phyloP scores from a whole-genome alignment of 2,888 invertebrate species.

The Cosmia pyralina region DNA sequence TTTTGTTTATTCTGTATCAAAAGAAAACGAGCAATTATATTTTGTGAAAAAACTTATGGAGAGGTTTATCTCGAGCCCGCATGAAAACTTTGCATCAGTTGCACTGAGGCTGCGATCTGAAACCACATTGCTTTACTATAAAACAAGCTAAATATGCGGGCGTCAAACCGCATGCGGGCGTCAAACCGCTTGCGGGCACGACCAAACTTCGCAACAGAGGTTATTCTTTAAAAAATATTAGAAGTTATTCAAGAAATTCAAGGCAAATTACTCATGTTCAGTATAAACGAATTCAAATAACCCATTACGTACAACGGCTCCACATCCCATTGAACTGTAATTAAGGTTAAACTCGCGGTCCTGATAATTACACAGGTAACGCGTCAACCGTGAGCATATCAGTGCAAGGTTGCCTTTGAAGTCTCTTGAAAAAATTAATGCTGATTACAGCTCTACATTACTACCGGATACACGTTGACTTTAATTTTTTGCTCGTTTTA shows the following conservation, averaged over 20 bases:
- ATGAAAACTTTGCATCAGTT: conserved; percentile 1
- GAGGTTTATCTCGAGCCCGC: background rate
- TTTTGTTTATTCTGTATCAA: conserved; percentile 18
- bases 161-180: background rate
- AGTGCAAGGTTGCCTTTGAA: conserved; percentile 56
- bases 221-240: background rate
- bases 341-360: conserved; percentile 48
- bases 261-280: background rate
- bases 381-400: conserved; percentile 26
- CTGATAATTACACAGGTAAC: conserved; percentile 45
- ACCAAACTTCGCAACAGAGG: background rate
- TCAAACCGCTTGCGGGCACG: background rate
- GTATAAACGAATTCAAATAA: conserved; percentile 19
- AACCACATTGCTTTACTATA: background rate
- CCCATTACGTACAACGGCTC: conserved; percentile 21
- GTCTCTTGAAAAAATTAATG: no score
- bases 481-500: conserved; percentile 40
- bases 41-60: background rate
- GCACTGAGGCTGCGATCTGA: background rate
- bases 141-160: background rate
- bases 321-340: conserved; percentile 48
- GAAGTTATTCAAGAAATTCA: background rate
- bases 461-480: conserved; percentile 18
- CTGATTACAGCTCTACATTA: background rate
- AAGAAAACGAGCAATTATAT: conserved; percentile 6